Evolutionary conservation across 2,888 invertebrate genomes (phyloP).

Genomic region (Odontothrips loti): DNA sequence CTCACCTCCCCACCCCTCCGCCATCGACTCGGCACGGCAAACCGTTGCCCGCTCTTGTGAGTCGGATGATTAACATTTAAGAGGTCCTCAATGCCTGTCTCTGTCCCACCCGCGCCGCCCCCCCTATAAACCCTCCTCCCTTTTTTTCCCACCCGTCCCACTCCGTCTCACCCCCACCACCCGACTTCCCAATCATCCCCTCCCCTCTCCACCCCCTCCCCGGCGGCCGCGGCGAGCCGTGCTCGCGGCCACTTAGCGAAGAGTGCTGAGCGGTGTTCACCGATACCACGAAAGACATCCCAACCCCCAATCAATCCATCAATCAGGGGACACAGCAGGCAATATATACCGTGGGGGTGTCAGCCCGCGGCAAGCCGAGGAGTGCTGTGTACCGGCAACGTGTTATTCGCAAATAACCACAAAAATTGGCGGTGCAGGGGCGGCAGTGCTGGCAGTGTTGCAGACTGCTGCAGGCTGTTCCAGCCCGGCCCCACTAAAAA

Average conservation of each 20-base stretch:
- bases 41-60: constrained; percentile 1
- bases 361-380: no score
- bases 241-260: constrained; percentile 12
- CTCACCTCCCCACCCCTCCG: background rate
- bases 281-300: constrained; percentile 22
- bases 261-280: constrained; percentile 21
- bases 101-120: background rate
- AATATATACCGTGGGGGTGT: no score
- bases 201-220: background rate
- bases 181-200: background rate
- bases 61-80: constrained; percentile 23
- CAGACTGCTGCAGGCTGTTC: no score
- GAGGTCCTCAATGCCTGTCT: background rate
- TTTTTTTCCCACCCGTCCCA: background rate
- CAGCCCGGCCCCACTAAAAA: no score
- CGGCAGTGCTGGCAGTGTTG: no score
- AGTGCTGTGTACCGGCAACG: no score
- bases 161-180: background rate
- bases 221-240: background rate
- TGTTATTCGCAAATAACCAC: no score
- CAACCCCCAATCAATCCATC: constrained; percentile 17
- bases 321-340: background rate
- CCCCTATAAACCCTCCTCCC: background rate
- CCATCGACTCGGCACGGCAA: background rate
- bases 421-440: no score